phyloP scores from a whole-genome alignment of 2,797 vertebrate species.

The Harpagifer antarcticus region DNA sequence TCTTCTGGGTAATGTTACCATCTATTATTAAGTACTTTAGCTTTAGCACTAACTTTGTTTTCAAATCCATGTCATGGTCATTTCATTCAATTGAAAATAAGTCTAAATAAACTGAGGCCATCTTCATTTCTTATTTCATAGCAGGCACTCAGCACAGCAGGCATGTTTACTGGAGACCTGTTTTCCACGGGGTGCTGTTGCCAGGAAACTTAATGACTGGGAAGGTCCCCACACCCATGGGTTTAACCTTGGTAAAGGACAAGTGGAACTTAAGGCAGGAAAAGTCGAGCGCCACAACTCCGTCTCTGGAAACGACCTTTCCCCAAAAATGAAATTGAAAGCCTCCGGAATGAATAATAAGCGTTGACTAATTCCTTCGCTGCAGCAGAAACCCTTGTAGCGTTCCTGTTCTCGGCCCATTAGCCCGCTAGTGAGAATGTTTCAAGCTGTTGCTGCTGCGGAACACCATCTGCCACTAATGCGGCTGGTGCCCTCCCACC shows the following conservation, averaged over 20 bases:
- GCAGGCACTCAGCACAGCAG: slow-evolving; percentile 24
- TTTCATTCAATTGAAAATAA: neutral
- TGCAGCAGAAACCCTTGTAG: slow-evolving; percentile 51
- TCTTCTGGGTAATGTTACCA: neutral
- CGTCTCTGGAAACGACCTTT: slow-evolving; percentile 49
- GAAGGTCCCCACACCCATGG: slow-evolving; percentile 66
- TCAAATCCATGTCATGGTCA: neutral
- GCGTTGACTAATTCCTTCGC: slow-evolving; percentile 52
- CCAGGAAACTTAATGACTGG: slow-evolving; percentile 55
- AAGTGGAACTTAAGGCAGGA: slow-evolving; percentile 32
- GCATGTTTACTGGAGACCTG: slow-evolving; percentile 49
- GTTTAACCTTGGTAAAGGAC: slow-evolving; percentile 63
- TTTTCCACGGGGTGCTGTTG: slow-evolving; percentile 58
- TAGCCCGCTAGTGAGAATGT: slow-evolving; percentile 64
- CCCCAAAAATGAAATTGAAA: slow-evolving; percentile 48
- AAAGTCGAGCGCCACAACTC: slow-evolving; percentile 33
- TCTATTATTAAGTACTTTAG: neutral
- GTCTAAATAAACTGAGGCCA: neutral
- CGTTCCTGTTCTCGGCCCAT: slow-evolving; percentile 59
- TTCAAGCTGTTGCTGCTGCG: slow-evolving; percentile 76
- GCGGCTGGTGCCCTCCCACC: slow-evolving; percentile 61
- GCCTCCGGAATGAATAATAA: slow-evolving; percentile 60
- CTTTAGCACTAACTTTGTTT: neutral
- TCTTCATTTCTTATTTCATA: neutral
- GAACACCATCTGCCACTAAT: slow-evolving; percentile 76